Evolutionary conservation across 2,113 vertebrate genomes (phyloP).

Genomic region (Chrysochloris asiatica): DNA sequence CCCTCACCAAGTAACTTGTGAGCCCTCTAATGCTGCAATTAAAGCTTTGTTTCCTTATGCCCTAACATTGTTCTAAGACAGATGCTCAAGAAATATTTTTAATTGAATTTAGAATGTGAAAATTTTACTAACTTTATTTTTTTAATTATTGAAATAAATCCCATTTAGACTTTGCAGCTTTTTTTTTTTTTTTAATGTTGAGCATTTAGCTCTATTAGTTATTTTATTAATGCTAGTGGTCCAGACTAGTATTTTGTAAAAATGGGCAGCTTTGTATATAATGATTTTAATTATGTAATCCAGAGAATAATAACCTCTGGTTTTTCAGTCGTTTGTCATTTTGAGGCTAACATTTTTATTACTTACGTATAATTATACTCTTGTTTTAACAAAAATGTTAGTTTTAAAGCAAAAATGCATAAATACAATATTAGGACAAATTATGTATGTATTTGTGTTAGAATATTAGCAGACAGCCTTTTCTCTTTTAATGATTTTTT

Average conservation of each 20-base stretch:
- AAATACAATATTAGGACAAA: not conserved
- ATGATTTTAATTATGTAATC: slow-evolving; percentile 4
- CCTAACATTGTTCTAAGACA: not conserved
- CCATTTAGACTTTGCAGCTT: not conserved
- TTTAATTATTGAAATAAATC: slow-evolving; percentile 23
- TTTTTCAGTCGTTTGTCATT: slow-evolving; percentile 20
- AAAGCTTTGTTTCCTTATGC: slow-evolving; percentile 23
- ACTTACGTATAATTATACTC: slow-evolving; percentile 10
- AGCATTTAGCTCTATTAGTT: slow-evolving; percentile 22
- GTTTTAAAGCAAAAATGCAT: not conserved
- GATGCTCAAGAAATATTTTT: not conserved
- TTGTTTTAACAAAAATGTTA: slow-evolving; percentile 1
- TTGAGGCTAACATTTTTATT: slow-evolving; percentile 23
- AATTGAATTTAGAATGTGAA: slow-evolving; percentile 18
- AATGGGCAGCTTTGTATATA: not conserved
- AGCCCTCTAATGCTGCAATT: not conserved
- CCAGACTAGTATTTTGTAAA: slow-evolving; percentile 1
- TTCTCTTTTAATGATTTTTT: not conserved
- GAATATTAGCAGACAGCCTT: slow-evolving; percentile 10
- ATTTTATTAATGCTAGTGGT: not conserved
- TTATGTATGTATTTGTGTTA: not conserved
- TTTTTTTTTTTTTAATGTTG: not conserved
- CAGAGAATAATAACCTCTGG: not conserved
- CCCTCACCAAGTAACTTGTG: not conserved
- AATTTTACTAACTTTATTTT: not conserved